These are phyloP conservation scores for Alosa sapidissima DNA, from an alignment of 2,797 vertebrate species.

Conservation along the genomic window DNA sequence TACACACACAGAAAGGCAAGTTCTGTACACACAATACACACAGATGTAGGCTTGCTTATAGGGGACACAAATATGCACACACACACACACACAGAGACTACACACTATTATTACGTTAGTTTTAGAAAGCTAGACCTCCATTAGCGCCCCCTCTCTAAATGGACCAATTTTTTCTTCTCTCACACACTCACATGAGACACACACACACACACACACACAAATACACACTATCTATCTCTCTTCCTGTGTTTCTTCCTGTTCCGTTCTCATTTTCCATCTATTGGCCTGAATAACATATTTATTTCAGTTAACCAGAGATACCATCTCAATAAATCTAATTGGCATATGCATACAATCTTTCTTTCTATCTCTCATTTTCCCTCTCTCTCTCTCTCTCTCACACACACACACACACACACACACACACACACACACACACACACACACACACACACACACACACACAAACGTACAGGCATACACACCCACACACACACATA, in stretches of 20 bases:
- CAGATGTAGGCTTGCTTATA: not conserved
- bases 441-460: not conserved
- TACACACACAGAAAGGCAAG: not conserved
- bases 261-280: slow-evolving; percentile 7
- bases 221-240: not conserved
- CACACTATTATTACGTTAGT: not conserved
- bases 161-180: not conserved
- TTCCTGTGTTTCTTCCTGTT: not conserved
- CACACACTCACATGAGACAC: not conserved
- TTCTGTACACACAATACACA: not conserved
- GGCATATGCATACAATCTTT: slow-evolving; percentile 5
- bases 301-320: slow-evolving; percentile 1
- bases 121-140: slow-evolving; percentile 5
- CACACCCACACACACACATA: not conserved
- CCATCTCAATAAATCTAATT: slow-evolving; percentile 18
- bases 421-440: no score
- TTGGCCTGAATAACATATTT: not conserved
- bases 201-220: not conserved
- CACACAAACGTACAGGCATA: not conserved
- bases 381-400: not conserved
- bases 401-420: not conserved
- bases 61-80: not conserved
- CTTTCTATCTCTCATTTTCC: not conserved
- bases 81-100: not conserved
- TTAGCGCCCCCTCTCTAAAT: slow-evolving; percentile 12